Evolutionary conservation across 2,797 vertebrate species (phyloP), one percentile per base, ranked within the genome.

Genomic region (Astyanax mexicanus): DNA sequence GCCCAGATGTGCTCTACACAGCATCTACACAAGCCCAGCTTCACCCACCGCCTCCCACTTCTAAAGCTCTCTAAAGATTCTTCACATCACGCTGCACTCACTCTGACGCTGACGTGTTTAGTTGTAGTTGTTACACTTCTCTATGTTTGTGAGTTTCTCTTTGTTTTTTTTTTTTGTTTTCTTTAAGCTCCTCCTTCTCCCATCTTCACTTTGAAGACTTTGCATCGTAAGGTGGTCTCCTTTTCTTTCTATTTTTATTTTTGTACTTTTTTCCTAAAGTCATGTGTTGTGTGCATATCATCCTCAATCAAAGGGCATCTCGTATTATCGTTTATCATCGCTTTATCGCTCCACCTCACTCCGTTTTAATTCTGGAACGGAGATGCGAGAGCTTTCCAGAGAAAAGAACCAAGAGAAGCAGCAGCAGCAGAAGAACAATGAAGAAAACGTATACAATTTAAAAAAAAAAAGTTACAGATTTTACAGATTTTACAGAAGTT

Each of bases 81-180:
- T 96, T 96, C 95, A 97, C 95, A 90, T 86, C n/a, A n/a, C n/a
- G n/a, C n/a, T n/a, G n/a, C n/a, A n/a, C n/a, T n/a, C n/a, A n/a
- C n/a, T n/a, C n/a, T n/a, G n/a, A n/a, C n/a, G n/a, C n/a, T n/a
- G n/a, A n/a, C n/a, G n/a, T 97, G 97, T 97, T 95, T 92, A 91
- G 74, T 57, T 95, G 95, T 96, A 96, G 96, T 95, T 98, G 96
- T 95, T 96, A 96, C 96, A 97, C 96, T 96, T 92, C 95, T 96
- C n/a, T n/a, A n/a, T n/a, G n/a, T n/a, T n/a, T n/a, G n/a, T n/a
- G n/a, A n/a, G 95, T 95, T 97, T 96, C 93, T 80, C 92, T 88
- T 88, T 88, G 91, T 95, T 90, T 96, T 96, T 95, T 95, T 96
- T 96, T 93, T n/a, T 32, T 32, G 32, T 32, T 32, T 32, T 32